A percentile compares a stretch with the other conserved stretches of the same genome.
Conservation (phyloP, 2,113 vertebrate species). For the Butorides virescens region DNA sequence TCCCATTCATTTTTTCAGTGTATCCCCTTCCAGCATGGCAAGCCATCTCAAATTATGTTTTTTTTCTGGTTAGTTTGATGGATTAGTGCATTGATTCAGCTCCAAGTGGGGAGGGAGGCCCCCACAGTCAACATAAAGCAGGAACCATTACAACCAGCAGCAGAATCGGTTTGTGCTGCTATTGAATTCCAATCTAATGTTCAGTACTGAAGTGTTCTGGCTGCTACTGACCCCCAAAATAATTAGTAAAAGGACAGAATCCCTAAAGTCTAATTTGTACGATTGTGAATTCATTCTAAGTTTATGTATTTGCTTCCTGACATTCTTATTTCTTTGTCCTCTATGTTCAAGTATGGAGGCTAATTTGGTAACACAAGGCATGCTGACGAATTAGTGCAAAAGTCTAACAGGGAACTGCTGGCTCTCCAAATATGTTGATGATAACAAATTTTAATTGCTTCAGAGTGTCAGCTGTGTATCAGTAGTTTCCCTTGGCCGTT, state of each 20-base stretch:
- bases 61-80: not conserved
- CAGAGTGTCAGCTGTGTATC: not conserved
- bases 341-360: not conserved
- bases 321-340: not conserved
- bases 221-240: not conserved
- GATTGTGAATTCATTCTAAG: not conserved
- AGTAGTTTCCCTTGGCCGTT: not conserved
- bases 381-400: not conserved
- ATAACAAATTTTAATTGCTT: slow-evolving; percentile 18
- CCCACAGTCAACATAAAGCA: not conserved
- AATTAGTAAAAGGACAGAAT: not conserved
- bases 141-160: not conserved
- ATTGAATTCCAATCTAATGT: not conserved
- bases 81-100: not conserved
- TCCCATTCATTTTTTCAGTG: not conserved
- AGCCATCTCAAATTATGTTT: not conserved
- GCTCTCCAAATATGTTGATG: not conserved
- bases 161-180: not conserved
- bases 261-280: not conserved
- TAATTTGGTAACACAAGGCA: not conserved
- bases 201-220: not conserved
- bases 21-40: not conserved
- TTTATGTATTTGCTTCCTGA: not conserved
- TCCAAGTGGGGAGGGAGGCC: not conserved
- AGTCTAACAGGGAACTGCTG: not conserved